phyloP scores from a whole-genome alignment of 2,113 vertebrate species.

The Rhinogobius similis region DNA sequence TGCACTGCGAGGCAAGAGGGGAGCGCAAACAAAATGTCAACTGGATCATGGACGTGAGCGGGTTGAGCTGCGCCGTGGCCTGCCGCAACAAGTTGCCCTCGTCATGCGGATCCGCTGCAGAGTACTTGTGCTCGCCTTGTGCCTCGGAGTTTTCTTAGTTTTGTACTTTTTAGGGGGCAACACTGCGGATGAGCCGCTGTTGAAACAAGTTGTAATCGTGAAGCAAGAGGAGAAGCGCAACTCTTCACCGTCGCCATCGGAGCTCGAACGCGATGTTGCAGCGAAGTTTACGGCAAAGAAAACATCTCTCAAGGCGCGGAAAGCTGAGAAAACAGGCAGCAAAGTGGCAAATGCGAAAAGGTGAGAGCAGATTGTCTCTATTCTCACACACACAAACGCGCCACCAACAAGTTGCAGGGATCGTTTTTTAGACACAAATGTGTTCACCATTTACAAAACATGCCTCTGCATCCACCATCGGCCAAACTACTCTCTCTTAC shows the following conservation, averaged over 20 bases:
- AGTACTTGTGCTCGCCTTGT: slow-evolving; percentile 69
- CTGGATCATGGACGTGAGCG: slow-evolving; percentile 66
- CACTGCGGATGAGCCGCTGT: slow-evolving; percentile 69
- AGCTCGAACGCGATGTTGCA: slow-evolving; percentile 34
- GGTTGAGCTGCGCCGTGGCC: slow-evolving; percentile 19
- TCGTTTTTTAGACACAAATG: slow-evolving; percentile 12
- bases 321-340: slow-evolving; percentile 24
- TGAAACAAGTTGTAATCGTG: slow-evolving; percentile 59
- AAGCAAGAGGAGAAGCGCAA: slow-evolving; percentile 29
- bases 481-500: slow-evolving; percentile 25
- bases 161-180: slow-evolving; percentile 80
- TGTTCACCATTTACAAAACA: slow-evolving; percentile 29
- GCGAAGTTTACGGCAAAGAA: slow-evolving; percentile 62
- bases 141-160: slow-evolving; percentile 82
- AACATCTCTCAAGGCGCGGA: slow-evolving; percentile 31
- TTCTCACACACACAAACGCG: not conserved
- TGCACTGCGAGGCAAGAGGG: slow-evolving; percentile 59
- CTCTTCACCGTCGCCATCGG: slow-evolving; percentile 26
- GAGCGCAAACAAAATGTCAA: slow-evolving; percentile 66
- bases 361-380: slow-evolving; percentile 55
- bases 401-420: not conserved
- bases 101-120: slow-evolving; percentile 78
- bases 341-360: slow-evolving; percentile 64
- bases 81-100: slow-evolving; percentile 49
- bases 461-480: slow-evolving; percentile 24